Conservation (phyloP, 1,140 invertebrate species). For the Nasonia giraulti region DNA sequence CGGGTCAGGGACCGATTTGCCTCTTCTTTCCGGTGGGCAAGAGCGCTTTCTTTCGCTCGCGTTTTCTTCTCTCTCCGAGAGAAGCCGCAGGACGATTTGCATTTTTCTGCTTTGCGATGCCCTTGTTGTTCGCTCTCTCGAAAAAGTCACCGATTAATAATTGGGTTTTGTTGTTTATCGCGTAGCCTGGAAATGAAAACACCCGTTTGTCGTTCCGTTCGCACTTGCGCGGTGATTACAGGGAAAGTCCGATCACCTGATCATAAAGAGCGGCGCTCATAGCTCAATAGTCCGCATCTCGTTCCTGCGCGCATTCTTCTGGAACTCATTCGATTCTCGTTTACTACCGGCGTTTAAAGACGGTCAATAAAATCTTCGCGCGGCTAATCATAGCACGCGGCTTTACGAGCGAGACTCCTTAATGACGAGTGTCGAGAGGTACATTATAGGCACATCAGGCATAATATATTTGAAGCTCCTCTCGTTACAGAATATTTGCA, state of each 20-base stretch:
- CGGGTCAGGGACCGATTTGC: slow-evolving; percentile 58
- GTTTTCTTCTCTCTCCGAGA: background rate
- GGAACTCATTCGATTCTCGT: background rate
- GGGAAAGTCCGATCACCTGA: too few relatives aligned
- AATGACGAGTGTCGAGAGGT: background rate
- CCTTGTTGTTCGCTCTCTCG: background rate
- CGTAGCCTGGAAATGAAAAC: too few relatives aligned
- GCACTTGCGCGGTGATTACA: too few relatives aligned
- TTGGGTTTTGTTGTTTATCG: too few relatives aligned
- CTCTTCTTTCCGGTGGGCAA: background rate
- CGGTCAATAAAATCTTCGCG: background rate
- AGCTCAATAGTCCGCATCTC: background rate
- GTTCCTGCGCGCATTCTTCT: background rate
- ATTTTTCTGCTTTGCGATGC: slow-evolving; percentile 29
- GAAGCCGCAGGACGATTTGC: slow-evolving; percentile 27
- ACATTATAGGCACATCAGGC: too few relatives aligned
- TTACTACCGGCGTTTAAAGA: background rate
- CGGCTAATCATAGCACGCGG: background rate
- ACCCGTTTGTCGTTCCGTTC: too few relatives aligned
- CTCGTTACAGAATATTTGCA: background rate
- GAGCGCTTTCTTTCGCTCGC: background rate
- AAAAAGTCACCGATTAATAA: background rate
- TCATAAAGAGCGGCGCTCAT: too few relatives aligned
- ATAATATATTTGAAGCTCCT: background rate
- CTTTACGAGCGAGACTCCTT: background rate